Evolutionary conservation across 2,888 invertebrate species (phyloP), one percentile per base, ranked within the genome.

Genomic region (Crossocerus cetratus): DNA sequence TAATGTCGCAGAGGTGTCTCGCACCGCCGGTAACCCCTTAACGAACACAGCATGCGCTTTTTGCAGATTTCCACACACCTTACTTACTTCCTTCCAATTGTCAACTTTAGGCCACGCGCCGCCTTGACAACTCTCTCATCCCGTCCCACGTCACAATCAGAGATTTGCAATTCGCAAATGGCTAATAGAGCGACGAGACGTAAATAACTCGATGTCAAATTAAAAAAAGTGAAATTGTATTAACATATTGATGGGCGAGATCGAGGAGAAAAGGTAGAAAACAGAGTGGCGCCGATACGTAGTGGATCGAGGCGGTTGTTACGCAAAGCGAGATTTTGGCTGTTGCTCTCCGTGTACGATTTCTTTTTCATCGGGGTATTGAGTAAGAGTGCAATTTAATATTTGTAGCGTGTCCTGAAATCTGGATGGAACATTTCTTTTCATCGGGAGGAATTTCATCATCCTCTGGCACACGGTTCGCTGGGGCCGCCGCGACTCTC

Each of bases 401-500:
- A 71, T 69, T 56, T 69, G 44, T 49, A 64, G 14, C 54, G 61
- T 32, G 32, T 32, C 32, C 32, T 32, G 32, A 32, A 32, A 32
- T 32, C 11, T 32, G 32, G 43, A 22, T 45, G 55, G 32, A 45
- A 55, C 60, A 54, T 70, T 63, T 78, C 76, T 78, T 71, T 71
- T 74, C 72, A 66, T 65, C 32, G 62, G 62, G 61, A 57, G 55
- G 49, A 58, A 68, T 80, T 78, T 78, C 78, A 42, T 78, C 74
- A 80, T 64, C 70, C 13, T 68, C 71, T 61, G 32, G 63, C 62
- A 20, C 45, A 65, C 67, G 64, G 65, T 80, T 70, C 73, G 69
- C n/a, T n/a, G 65, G 73, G 76, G 76, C 76, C 78, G 74, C 58
- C 65, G 55, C 32, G 69, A 65, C 78, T 78, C 75, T 74, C 80